Conservation (phyloP, 2,797 vertebrate genomes). For the Cryptoprocta ferox region DNA sequence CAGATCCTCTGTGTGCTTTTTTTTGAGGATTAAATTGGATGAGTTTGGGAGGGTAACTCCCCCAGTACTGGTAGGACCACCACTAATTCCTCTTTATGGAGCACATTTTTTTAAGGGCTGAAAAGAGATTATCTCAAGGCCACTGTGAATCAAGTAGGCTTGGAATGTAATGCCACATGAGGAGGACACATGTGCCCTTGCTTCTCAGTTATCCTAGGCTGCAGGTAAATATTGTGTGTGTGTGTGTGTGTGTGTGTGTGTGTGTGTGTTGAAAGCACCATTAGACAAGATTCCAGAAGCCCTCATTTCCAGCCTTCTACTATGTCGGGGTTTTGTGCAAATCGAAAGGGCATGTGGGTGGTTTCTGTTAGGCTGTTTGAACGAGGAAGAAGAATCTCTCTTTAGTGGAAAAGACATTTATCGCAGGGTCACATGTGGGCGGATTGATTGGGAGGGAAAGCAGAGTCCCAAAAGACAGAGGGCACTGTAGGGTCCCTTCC, state of each 20-base stretch:
- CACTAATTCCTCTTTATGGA: background rate
- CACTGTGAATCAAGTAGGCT: background rate
- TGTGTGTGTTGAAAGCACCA: background rate
- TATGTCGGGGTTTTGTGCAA: background rate
- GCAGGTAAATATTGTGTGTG: background rate
- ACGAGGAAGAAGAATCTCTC: background rate
- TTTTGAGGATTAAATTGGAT: constrained; percentile 30
- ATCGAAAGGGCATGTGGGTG: background rate
- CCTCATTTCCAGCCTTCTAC: background rate
- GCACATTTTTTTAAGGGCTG: background rate
- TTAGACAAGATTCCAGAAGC: background rate
- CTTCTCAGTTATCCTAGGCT: background rate
- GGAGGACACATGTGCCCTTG: background rate
- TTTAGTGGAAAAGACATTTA: background rate
- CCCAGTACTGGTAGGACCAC: background rate
- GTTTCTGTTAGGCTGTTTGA: background rate
- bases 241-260: too few relatives aligned
- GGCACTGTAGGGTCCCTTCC: too few relatives aligned
- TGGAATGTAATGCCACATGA: background rate
- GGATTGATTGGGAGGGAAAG: background rate
- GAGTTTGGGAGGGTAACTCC: background rate
- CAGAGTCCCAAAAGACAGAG: background rate
- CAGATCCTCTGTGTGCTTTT: constrained; percentile 23
- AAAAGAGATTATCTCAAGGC: background rate
- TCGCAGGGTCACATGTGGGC: background rate